Conservation (phyloP, 23 tunicate genomes). For the Halocynthia aurantium region DNA sequence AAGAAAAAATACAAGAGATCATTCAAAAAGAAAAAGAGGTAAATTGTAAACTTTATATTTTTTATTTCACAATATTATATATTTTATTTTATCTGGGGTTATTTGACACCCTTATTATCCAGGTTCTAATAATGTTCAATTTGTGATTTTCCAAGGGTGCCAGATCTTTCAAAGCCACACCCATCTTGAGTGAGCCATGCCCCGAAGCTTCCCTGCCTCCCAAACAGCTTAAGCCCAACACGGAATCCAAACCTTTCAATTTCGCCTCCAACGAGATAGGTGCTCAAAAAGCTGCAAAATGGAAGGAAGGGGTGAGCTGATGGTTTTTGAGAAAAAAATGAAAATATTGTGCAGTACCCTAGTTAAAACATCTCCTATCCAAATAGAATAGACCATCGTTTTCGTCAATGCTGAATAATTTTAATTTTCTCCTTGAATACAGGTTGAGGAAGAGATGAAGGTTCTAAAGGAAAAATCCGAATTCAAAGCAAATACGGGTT, state of each 20-base stretch:
- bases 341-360: no score
- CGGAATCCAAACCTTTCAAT: slow-evolving; percentile 48
- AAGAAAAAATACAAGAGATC: slow-evolving; percentile 3
- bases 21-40: not conserved
- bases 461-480: not conserved
- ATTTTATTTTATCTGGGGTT: not conserved
- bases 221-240: slow-evolving; percentile 17
- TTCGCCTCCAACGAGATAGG: slow-evolving; percentile 31
- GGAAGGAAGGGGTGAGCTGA: slow-evolving; percentile 28
- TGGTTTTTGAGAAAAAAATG: no score
- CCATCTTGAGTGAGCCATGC: slow-evolving; percentile 7
- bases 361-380: no score
- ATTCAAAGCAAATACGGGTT: slow-evolving; percentile 33
- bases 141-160: not conserved
- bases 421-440: not conserved
- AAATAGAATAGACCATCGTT: no score
- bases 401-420: not conserved
- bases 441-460: slow-evolving; percentile 11
- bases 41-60: not conserved
- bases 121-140: not conserved
- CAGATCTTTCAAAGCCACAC: slow-evolving; percentile 36
- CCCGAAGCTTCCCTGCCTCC: slow-evolving; percentile 30
- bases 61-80: no score
- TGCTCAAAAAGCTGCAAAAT: slow-evolving; percentile 27
- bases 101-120: not conserved